Base-by-base conservation (phyloP, 2,113 vertebrate species). In the Coptodon bakossiorum region DNA sequence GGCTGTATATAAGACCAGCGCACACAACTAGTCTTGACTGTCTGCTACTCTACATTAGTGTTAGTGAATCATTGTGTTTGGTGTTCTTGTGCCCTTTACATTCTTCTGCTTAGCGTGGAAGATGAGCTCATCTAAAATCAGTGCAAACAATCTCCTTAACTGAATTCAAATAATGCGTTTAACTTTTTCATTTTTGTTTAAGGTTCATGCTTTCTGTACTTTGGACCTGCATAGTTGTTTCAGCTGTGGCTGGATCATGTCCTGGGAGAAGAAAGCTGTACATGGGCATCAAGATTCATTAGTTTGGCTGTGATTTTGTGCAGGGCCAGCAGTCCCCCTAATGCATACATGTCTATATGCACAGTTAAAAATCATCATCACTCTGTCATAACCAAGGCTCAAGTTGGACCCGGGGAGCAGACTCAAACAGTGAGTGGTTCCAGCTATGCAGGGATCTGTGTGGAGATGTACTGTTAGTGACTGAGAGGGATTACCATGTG, bases 351-450 rank as follows among this genome's bases (percentile, higher is more conserved):
- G 38, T 24, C 12, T 71, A 0, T 0, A 40, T 22, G 36, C n/a
- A 22, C 66, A 24, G 38, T 24, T 43, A 71, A 71, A 71, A 24
- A 24, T 71, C 66, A 43, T 1, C 66, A 43, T 71, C 12, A 9
- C n/a, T 71, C n/a, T 12, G 31, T 36, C 61, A 66, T 66, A 54
- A 63, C 61, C 61, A 66, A 12, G 31, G 61, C 31, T 36, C 31
- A 0, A 0, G 61, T n/a, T 66, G 16, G 61, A 66, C 34, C 34
- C 31, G 5, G 31, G 9, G 17, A 38, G 31, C 61, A n/a, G 17
- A 66, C 17, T 12, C 10, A 36, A 66, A 36, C 17, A 66, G 4
- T 56, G 22, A 56, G 22, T 56, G 22, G 54, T 36, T n/a, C 61
- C 31, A 3, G 61, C 31, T n/a, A 36, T 66, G 31, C 31, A 66